Conservation (phyloP, 2,113 vertebrate species). For the Campylomormyrus numenius region DNA sequence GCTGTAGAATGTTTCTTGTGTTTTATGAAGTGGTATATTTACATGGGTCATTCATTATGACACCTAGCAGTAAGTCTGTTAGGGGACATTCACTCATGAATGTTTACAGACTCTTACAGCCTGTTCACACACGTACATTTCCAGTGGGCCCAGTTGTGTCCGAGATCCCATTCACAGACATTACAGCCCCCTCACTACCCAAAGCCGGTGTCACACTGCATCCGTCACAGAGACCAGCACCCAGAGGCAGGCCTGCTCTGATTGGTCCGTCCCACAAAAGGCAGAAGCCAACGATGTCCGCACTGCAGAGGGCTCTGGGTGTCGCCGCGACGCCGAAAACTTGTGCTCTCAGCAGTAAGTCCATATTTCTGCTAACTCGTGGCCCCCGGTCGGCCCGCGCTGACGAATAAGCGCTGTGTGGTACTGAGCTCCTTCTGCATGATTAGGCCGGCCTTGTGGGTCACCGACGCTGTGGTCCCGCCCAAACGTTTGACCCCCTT, state of each 20-base stretch:
- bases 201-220: constrained; percentile 7
- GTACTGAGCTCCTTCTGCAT: constrained; percentile 62
- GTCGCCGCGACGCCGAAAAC: not conserved
- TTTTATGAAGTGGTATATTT: not conserved
- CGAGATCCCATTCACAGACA: not conserved
- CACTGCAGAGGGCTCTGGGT: not conserved
- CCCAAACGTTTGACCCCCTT: constrained; percentile 64
- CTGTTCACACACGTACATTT: not conserved
- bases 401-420: constrained; percentile 47
- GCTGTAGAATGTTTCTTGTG: not conserved
- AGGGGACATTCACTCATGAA: not conserved
- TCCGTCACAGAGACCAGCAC: constrained; percentile 3
- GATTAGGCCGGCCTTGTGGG: constrained; percentile 59
- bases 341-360: constrained; percentile 48
- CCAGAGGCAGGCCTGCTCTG: not conserved
- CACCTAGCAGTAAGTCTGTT: not conserved
- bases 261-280: not conserved
- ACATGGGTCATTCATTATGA: not conserved
- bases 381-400: constrained; percentile 31
- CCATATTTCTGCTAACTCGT: constrained; percentile 43
- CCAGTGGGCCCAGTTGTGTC: not conserved
- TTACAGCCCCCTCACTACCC: not conserved
- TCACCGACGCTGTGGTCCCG: constrained; percentile 51
- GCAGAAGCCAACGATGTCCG: not conserved
- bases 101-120: not conserved